phyloP scores from a whole-genome alignment of 92 coral and sea anemone genomes.

The Zoanthus gigantus region DNA sequence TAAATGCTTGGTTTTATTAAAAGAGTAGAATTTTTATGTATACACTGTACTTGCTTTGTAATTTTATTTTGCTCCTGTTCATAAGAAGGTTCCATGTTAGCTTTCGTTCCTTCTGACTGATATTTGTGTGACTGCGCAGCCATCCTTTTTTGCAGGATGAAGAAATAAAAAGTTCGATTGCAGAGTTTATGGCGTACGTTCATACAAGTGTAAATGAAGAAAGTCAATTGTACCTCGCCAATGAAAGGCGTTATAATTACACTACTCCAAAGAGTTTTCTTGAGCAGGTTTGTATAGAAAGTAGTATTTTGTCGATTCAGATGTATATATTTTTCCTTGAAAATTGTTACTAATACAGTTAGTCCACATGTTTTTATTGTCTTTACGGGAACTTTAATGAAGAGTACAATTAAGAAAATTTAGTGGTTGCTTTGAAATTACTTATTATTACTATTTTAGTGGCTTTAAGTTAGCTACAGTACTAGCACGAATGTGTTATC shows the following conservation, averaged over 20 bases:
- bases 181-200: conserved; percentile 97
- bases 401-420: no score
- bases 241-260: conserved; percentile 99
- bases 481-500: no score
- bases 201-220: conserved; percentile 98
- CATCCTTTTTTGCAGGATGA: conserved; percentile 52
- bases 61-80: not conserved
- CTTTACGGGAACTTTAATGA: no score
- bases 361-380: no score
- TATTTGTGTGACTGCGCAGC: not conserved
- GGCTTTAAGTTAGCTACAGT: no score
- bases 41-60: no score
- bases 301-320: not conserved
- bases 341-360: not conserved
- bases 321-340: not conserved
- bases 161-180: conserved; percentile 87
- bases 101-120: not conserved
- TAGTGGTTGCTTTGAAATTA: no score
- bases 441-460: no score
- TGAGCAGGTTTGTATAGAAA: conserved; percentile 80
- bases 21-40: no score
- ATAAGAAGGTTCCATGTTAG: not conserved
- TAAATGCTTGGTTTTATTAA: no score
- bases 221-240: conserved; percentile 88
- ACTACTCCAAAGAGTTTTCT: conserved; percentile 99